Conservation (phyloP, 1,140 invertebrate genomes). For the Idris sp. region DNA sequence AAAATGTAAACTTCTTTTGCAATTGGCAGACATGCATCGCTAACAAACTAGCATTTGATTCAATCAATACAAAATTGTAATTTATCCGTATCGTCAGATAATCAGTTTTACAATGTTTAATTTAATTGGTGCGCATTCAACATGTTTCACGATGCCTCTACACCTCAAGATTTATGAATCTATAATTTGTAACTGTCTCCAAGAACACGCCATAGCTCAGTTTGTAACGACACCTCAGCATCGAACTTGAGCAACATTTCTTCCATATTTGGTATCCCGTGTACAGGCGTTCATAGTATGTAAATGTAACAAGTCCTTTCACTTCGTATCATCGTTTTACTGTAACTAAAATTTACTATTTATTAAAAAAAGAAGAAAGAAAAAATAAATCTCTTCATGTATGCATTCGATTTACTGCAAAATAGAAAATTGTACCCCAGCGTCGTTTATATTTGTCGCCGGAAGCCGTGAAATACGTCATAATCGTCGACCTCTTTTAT, state of each 20-base stretch:
- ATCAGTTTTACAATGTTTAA: constrained; percentile 48
- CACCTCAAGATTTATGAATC: constrained; percentile 46
- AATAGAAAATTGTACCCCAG: constrained; percentile 26
- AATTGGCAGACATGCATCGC: neutral
- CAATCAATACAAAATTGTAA: constrained; percentile 41
- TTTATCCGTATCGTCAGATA: constrained; percentile 19
- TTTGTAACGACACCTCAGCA: constrained; percentile 32
- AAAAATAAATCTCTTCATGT: too few relatives aligned
- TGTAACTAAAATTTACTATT: constrained; percentile 16
- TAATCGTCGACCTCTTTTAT: constrained; percentile 6
- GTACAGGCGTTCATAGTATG: constrained; percentile 13
- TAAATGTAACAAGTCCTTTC: constrained; percentile 35
- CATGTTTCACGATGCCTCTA: constrained; percentile 23
- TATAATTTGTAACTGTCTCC: constrained; percentile 56
- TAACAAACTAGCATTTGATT: constrained; percentile 32
- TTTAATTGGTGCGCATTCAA: constrained; percentile 48
- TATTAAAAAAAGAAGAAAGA: constrained; percentile 36
- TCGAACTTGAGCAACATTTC: constrained; percentile 45
- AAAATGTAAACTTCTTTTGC: too few relatives aligned
- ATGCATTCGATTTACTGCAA: constrained; percentile 27
- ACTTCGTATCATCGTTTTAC: constrained; percentile 26
- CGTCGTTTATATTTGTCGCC: constrained; percentile 19
- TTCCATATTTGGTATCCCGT: constrained; percentile 36
- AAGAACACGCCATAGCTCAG: constrained; percentile 27
- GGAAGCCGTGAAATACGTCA: constrained; percentile 29